phyloP scores from a whole-genome alignment of 2,888 invertebrate species.

The Teleogryllus oceanicus region DNA sequence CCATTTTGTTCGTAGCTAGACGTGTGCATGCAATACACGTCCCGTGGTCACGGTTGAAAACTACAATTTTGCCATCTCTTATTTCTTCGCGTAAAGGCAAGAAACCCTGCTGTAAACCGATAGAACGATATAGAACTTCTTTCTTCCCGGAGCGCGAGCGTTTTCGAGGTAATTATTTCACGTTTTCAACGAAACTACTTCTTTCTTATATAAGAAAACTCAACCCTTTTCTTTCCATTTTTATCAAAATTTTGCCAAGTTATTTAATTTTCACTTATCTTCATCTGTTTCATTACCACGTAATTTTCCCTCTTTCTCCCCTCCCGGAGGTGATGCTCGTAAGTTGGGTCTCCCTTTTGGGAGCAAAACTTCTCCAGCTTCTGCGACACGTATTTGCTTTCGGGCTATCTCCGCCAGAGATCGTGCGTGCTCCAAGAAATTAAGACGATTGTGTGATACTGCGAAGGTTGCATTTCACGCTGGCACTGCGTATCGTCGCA shows the following conservation, averaged over 20 bases:
- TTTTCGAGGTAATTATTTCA: background rate
- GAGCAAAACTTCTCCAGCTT: background rate
- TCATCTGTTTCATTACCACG: conserved; percentile 9
- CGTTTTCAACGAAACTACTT: background rate
- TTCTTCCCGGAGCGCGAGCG: no score
- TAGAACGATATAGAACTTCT: no score
- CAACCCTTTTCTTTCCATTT: background rate
- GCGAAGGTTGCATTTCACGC: background rate
- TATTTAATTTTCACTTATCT: conserved; percentile 18
- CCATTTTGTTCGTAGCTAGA: no score
- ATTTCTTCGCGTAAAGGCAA: no score
- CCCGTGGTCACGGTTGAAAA: no score
- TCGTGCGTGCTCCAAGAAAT: background rate
- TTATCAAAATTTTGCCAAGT: conserved; percentile 9
- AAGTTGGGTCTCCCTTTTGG: background rate
- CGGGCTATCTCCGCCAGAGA: background rate
- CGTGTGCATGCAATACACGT: no score
- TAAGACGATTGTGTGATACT: background rate
- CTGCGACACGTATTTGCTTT: conserved; percentile 18
- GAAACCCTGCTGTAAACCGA: no score
- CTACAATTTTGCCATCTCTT: no score
- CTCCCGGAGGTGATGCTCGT: background rate
- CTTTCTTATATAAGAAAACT: background rate
- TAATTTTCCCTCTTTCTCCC: background rate
- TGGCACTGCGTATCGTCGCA: background rate